phyloP scores from a whole-genome alignment of 2,113 vertebrate species.

The Tychaedon coryphoeus region DNA sequence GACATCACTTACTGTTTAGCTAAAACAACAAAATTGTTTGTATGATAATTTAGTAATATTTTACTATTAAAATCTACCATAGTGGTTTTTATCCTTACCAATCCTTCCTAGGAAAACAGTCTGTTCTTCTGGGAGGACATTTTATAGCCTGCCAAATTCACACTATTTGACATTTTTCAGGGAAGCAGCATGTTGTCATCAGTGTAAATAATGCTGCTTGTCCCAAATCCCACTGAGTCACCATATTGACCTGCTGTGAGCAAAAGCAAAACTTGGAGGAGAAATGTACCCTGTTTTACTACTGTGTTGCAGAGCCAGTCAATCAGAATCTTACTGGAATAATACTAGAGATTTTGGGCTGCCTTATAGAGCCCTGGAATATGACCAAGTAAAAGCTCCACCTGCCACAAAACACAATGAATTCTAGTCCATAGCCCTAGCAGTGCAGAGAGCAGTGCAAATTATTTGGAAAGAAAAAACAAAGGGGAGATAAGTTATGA shows the following conservation, averaged over 20 bases:
- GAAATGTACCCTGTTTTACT: slow-evolving; percentile 10
- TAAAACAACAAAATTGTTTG: slow-evolving; percentile 17
- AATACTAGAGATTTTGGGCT: neutral
- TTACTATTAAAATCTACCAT: slow-evolving; percentile 31
- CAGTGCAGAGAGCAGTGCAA: neutral
- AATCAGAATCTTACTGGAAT: slow-evolving; percentile 34
- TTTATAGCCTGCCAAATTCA: slow-evolving; percentile 67
- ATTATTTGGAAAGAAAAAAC: neutral
- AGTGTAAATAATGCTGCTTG: slow-evolving; percentile 71
- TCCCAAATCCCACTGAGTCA: slow-evolving; percentile 47
- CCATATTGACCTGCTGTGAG: slow-evolving; percentile 43
- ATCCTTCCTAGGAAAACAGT: slow-evolving; percentile 65
- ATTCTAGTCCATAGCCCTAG: neutral
- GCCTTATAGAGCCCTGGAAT: neutral
- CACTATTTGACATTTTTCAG: slow-evolving; percentile 72
- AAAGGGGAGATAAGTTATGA: neutral
- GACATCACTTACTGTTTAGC: slow-evolving; percentile 8
- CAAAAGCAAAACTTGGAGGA: slow-evolving; percentile 39
- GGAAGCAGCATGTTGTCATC: slow-evolving; percentile 73
- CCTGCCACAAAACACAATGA: neutral
- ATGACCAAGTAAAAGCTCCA: neutral
- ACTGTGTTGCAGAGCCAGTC: neutral
- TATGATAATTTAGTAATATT: slow-evolving; percentile 49
- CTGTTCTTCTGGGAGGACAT: slow-evolving; percentile 71
- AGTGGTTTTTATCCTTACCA: slow-evolving; percentile 51